Base-by-base conservation (phyloP, 2,888 invertebrate species). In the Calephelis perditalis region DNA sequence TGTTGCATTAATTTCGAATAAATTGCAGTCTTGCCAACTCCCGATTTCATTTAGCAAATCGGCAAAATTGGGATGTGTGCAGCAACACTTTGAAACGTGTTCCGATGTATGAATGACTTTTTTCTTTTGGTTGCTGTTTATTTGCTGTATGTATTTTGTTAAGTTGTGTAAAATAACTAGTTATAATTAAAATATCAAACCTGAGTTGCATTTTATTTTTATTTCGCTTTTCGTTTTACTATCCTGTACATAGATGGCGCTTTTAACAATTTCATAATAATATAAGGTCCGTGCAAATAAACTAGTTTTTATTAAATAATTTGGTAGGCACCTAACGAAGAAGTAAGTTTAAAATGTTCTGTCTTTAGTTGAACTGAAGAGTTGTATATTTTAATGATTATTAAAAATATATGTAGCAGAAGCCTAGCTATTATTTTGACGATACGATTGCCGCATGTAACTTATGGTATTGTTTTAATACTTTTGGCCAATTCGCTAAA, bases 121-220 rank as follows among this genome's bases (percentile, higher is more conserved):
- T 68, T 68, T 68, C 76, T 84, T 88, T 86, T 82, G 84, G 81
- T 88, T 86, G 85, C 82, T 83, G 84, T 86, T 90, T 80, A 85
- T 83, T 88, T 88, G 82, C 81, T 86, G 88, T 86, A 84, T 81
- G 87, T 89, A 87, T 87, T 88, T 89, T 87, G 90, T 89, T 90
- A 90, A 89, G 90, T 90, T 90, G 89, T 90, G 87, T 90, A 89
- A 86, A 89, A 88, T 88, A 88, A 73, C 83, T 90, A 90, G 90
- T 86, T 88, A 65, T 86, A 87, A 89, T 73, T 73, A 75, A 74
- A 75, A 85, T 86, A 84, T 87, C 86, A 80, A 84, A 86, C 78
- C 80, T 84, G 76, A 78, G 76, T 81, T 81, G 81, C 79, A 81
- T 86, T 86, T 85, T 71, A 81, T 86, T 86, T 76, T 79, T 52